phyloP scores from a whole-genome alignment of 2,797 vertebrate species.

The Rhyacichthys aspro region DNA sequence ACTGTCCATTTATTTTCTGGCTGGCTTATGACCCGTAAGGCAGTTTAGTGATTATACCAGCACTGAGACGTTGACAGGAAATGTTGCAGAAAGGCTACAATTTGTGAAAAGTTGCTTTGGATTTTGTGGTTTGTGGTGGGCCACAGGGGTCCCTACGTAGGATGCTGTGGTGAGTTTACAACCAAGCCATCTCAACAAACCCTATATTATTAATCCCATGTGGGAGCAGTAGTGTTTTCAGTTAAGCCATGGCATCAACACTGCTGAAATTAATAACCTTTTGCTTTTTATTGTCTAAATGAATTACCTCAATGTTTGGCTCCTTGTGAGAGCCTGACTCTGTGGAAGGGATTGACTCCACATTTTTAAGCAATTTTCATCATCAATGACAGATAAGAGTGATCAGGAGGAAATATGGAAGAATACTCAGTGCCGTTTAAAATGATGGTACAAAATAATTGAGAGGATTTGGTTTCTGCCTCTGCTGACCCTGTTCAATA shows the following conservation, averaged over 20 bases:
- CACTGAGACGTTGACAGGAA: not conserved
- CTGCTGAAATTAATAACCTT: not conserved
- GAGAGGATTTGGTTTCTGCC: constrained; percentile 27
- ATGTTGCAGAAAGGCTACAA: not conserved
- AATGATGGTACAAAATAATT: constrained; percentile 15
- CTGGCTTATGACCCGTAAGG: not conserved
- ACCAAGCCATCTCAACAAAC: not conserved
- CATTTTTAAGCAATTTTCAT: constrained; percentile 48
- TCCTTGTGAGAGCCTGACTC: constrained; percentile 22
- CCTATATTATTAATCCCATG: too few relatives aligned
- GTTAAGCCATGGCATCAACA: not conserved
- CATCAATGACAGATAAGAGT: constrained; percentile 30
- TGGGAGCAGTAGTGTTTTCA: too few relatives aligned
- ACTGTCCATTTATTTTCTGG: not conserved
- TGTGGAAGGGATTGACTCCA: constrained; percentile 35
- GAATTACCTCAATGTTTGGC: constrained; percentile 48
- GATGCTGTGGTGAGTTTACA: not conserved
- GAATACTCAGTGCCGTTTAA: constrained; percentile 27
- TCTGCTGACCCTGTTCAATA: constrained; percentile 35
- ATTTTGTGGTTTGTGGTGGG: not conserved
- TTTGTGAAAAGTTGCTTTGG: not conserved
- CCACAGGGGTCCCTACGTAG: not conserved
- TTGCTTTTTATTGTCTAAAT: constrained; percentile 45
- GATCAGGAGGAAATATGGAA: constrained; percentile 43
- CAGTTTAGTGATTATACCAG: not conserved